Evolutionary conservation across 2,888 invertebrate species (phyloP).

Genomic region (Pharmacophagus antenor): DNA sequence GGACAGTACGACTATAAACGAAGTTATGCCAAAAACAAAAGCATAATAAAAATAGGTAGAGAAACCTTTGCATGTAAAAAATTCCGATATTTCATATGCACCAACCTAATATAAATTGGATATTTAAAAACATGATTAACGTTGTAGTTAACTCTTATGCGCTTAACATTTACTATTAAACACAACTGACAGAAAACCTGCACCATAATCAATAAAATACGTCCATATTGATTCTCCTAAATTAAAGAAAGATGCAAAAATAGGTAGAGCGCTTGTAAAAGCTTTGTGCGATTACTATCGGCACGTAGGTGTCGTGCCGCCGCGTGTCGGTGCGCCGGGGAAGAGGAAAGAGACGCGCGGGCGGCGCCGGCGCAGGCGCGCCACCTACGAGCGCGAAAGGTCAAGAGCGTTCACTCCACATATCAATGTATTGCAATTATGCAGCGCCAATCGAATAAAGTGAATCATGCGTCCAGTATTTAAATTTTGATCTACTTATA

Average conservation of each 20-base stretch:
- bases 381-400: conserved; percentile 54
- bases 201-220: too few relatives aligned
- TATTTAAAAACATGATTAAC: too few relatives aligned
- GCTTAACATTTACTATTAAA: too few relatives aligned
- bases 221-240: background rate
- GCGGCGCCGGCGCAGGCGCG: conserved; percentile 56
- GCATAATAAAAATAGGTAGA: background rate
- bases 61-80: background rate
- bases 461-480: too few relatives aligned
- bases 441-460: background rate
- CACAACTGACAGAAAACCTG: too few relatives aligned
- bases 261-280: conserved; percentile 75
- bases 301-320: conserved; percentile 78
- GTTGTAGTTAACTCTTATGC: too few relatives aligned
- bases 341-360: conserved; percentile 63
- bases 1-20: background rate
- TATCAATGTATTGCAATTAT: background rate
- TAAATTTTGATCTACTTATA: too few relatives aligned
- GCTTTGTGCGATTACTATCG: conserved; percentile 81
- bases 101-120: too few relatives aligned
- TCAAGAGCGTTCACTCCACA: conserved; percentile 22
- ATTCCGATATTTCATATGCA: too few relatives aligned
- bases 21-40: background rate
- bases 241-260: conserved; percentile 53
- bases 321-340: conserved; percentile 54